Conservation (phyloP, 2,797 vertebrate genomes). For the Sebastes reedi region DNA sequence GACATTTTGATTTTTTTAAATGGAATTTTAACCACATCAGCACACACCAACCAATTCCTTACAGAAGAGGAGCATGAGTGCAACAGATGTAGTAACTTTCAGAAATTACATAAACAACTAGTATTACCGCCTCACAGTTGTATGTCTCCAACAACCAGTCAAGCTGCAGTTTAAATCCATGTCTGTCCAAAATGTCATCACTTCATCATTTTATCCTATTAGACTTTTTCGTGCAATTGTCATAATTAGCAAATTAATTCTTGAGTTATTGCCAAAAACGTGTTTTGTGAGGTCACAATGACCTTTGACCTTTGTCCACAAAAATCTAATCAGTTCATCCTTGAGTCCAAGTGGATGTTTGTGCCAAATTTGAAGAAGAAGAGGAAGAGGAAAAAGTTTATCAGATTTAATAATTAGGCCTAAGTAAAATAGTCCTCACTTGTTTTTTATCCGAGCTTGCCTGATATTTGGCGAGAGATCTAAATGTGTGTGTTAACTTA, state of each 20-base stretch:
- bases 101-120: background rate
- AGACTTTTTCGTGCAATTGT: background rate
- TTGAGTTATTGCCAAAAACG: too few relatives aligned
- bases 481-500: constrained; percentile 41
- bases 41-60: background rate
- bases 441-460: background rate
- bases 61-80: background rate
- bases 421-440: background rate
- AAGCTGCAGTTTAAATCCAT: background rate
- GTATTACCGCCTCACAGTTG: background rate
- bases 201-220: background rate
- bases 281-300: too few relatives aligned
- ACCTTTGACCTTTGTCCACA: too few relatives aligned
- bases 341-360: too few relatives aligned
- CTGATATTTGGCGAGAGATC: background rate
- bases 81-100: background rate
- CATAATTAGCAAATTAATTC: background rate
- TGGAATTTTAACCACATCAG: background rate
- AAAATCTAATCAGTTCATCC: too few relatives aligned
- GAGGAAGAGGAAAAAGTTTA: too few relatives aligned
- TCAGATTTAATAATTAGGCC: background rate
- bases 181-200: background rate
- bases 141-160: background rate
- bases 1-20: background rate
- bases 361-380: too few relatives aligned